A percentile compares a stretch with the other conserved stretches of the same genome.
Conservation (phyloP, 2,888 invertebrate species). For the Digitonthophagus gazella region DNA sequence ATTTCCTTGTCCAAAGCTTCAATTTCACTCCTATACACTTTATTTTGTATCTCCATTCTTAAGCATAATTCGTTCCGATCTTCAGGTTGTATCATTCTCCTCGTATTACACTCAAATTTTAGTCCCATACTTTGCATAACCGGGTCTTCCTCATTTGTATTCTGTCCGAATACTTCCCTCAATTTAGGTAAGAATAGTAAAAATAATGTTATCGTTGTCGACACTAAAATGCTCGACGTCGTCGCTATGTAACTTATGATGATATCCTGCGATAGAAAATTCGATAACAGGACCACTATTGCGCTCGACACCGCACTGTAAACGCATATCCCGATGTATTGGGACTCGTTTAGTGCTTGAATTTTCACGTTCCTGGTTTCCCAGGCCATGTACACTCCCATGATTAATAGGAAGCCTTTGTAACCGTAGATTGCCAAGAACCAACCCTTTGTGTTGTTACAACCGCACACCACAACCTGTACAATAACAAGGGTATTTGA, state of each 20-base stretch:
- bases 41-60: conserved; percentile 87
- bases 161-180: conserved; percentile 65
- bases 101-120: conserved; percentile 83
- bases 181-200: conserved; percentile 86
- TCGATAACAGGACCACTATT: conserved; percentile 85
- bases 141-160: conserved; percentile 63
- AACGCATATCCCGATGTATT: conserved; percentile 90
- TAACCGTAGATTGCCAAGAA: conserved; percentile 86
- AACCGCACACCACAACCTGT: conserved; percentile 88
- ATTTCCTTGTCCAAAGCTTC: conserved; percentile 77
- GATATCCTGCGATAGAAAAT: conserved; percentile 78
- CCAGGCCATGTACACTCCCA: conserved; percentile 96
- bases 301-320: conserved; percentile 88
- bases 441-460: conserved; percentile 86
- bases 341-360: conserved; percentile 87
- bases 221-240: conserved; percentile 77
- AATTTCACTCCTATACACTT: conserved; percentile 82
- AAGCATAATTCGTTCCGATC: conserved; percentile 80
- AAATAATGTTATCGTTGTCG: conserved; percentile 83
- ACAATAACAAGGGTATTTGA: conserved; percentile 1
- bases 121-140: conserved; percentile 86
- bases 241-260: conserved; percentile 80
- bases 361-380: conserved; percentile 91
- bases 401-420: conserved; percentile 82
- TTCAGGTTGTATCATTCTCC: conserved; percentile 56